Evolutionary conservation across 2,797 vertebrate genomes (phyloP), one percentile per base, ranked within the genome.

Genomic region (Sciurus carolinensis): DNA sequence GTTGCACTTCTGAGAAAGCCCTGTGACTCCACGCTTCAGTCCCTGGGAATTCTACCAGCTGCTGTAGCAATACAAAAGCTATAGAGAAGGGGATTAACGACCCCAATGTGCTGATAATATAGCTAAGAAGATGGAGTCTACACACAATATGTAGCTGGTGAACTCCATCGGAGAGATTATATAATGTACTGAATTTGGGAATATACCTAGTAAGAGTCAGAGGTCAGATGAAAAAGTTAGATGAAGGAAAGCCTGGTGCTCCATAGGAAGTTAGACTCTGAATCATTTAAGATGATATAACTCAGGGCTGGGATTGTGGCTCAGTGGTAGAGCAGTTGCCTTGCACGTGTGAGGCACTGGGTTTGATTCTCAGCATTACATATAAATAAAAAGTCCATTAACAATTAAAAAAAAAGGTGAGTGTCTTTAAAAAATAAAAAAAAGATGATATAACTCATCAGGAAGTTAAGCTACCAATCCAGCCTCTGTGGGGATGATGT

Each of bases 11-110:
- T 76, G 62, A 95, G 66, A 94, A 90, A 77, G 15, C 92, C 52
- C 28, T 14, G 1, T 73, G 79, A 93, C 20, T 84, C 80, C 57
- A 59, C 87, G 26, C 5, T 3, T 91, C 8, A 24, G 73, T 83
- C 36, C 64, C 44, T 69, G 36, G 30, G 77, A 92, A 94, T 73
- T 77, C 86, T 95, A 95, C 9, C 64, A 71, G 50, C 71, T 89
- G 75, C 22, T 81, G 44, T 0, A 28, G 47, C 33, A 83, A 86
- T 73, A 83, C 15, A 83, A 95, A 91, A 71, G 50, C 73, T 88
- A 0, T 5, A 52, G 20, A 87, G 47, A 92, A 71, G 17, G 13
- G 30, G 57, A 93, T 90, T 82, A 62, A 66, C 69, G 52, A 50
- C 54, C 33, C 33, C 67, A 64, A 72, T 59, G 47, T 24, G 50